Evolutionary conservation across 2,113 vertebrate species (phyloP).

Genomic region (Pelusios castaneus): DNA sequence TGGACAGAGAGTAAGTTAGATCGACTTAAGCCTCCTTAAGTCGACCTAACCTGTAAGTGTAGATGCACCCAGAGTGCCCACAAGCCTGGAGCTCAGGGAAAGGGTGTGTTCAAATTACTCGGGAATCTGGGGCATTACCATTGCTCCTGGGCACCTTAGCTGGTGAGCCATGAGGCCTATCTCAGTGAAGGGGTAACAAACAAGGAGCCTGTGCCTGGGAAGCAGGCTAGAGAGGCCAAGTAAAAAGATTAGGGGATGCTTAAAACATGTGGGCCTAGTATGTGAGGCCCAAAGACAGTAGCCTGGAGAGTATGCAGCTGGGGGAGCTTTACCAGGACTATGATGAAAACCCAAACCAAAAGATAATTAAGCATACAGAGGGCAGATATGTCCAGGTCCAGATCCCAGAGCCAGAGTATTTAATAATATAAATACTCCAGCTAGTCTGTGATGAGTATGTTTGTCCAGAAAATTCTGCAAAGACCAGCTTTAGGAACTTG

Average conservation of each 20-base stretch:
- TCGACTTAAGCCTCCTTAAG: too few species aligned
- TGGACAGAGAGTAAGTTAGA: too few species aligned
- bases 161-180: background rate
- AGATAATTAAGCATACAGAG: background rate
- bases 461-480: background rate
- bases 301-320: background rate
- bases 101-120: background rate
- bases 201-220: background rate
- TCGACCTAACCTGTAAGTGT: too few species aligned
- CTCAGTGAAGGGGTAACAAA: background rate
- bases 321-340: background rate
- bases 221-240: background rate
- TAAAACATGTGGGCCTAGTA: background rate
- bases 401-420: background rate
- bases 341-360: background rate
- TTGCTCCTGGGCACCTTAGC: background rate
- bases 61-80: too few species aligned
- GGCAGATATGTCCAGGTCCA: background rate
- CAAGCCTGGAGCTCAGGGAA: background rate
- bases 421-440: background rate
- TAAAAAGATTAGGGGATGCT: background rate
- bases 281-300: background rate
- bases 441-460: accelerated
- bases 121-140: background rate
- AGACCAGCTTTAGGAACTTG: background rate